Evolutionary conservation across 2,888 invertebrate genomes (phyloP), one percentile per base, ranked within the genome.

Genomic region (Anoncus sp.): DNA sequence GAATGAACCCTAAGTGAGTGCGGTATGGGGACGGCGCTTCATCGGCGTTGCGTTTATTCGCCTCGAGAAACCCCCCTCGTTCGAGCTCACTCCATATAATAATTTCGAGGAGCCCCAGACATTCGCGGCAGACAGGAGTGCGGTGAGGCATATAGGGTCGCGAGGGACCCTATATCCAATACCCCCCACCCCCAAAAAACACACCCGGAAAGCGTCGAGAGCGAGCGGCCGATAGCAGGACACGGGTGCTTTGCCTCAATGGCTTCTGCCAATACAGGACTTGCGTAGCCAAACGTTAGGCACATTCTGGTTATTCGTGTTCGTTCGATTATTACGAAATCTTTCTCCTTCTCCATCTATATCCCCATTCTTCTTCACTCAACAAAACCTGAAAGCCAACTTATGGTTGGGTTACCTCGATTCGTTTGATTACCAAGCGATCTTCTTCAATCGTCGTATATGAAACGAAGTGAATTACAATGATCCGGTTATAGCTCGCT

Each of bases 71-170:
- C 72, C 79, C 73, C 73, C 77, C 70, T 78, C 60, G 74, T 55
- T 70, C 75, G 79, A 74, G 66, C 66, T 55, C 75, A 74, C 76
- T 76, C 65, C 79, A 77, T 80, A 83, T 85, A 84, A 85, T 85
- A 86, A 86, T 86, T 85, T 85, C 74, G 80, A 84, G 81, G 83
- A 82, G 79, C 82, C 81, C 84, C 78, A 81, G 76, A 81, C 81
- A 76, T 82, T 80, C 72, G 80, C 43, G 73, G 73, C 81, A 81
- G 75, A 76, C 77, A 81, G 65, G 65, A 81, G 67, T 65, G 51
- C 71, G 71, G 2, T 47, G 77, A 72, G 67, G 69, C 67, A 75
- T 67, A 57, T 49, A 72, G 62, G 77, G 62, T 77, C 76, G 62
- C 55, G 53, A 62, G 72, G 62, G 67, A 77, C 67, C 72, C 67